Conservation (phyloP, 2,888 invertebrate species). For the Nycteola revayana region DNA sequence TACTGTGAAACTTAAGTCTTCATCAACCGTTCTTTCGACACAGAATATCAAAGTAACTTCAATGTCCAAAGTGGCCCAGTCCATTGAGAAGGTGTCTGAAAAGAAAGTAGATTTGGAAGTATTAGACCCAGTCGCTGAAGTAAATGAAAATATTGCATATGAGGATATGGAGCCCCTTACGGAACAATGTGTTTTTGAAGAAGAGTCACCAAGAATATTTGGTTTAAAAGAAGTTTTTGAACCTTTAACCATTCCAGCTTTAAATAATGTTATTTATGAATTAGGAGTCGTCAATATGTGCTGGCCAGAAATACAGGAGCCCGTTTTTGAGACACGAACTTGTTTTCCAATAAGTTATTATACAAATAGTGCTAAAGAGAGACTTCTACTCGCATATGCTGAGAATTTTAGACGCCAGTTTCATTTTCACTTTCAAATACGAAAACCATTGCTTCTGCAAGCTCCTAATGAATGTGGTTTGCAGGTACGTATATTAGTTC, state of each 20-base stretch:
- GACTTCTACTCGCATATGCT: conserved; percentile 86
- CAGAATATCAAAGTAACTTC: too few species aligned
- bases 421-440: conserved; percentile 72
- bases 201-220: conserved; percentile 65
- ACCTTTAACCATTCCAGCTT: conserved; percentile 70
- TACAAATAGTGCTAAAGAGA: conserved; percentile 86
- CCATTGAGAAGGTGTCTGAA: conserved; percentile 38
- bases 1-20: conserved; percentile 16
- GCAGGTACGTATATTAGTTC: conserved; percentile 80
- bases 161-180: conserved; percentile 54
- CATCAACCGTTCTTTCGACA: too few species aligned
- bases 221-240: conserved; percentile 53
- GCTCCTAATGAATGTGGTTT: conserved; percentile 89
- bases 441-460: conserved; percentile 86
- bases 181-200: conserved; percentile 55
- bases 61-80: conserved; percentile 6
- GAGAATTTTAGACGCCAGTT: conserved; percentile 91
- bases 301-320: conserved; percentile 82
- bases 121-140: conserved; percentile 64
- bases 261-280: conserved; percentile 83
- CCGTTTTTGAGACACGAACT: conserved; percentile 80
- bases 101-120: conserved; percentile 48
- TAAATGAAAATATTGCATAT: conserved; percentile 57
- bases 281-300: conserved; percentile 84
- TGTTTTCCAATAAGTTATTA: conserved; percentile 86